These are phyloP conservation scores for Mormyrops attenuatus DNA, from an alignment of 2,797 vertebrate species.

Conservation along the genomic window DNA sequence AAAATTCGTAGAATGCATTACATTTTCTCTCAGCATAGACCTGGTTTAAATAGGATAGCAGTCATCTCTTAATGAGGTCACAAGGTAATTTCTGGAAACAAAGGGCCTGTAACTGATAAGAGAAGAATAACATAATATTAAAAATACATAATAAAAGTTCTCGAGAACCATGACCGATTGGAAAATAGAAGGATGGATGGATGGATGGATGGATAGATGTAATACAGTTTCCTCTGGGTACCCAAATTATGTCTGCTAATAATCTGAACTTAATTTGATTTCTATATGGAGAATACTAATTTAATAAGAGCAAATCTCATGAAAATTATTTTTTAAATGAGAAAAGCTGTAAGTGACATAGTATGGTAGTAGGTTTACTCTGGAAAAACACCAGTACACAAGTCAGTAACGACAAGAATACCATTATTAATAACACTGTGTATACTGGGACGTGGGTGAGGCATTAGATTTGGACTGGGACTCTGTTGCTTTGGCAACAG, in stretches of 20 bases:
- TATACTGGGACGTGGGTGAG: neutral
- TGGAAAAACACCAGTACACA: neutral
- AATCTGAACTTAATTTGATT: neutral
- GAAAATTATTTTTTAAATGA: neutral
- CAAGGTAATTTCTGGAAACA: neutral
- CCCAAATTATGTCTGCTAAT: neutral
- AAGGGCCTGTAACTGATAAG: neutral
- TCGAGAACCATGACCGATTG: neutral
- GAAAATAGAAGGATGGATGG: neutral
- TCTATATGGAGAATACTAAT: neutral
- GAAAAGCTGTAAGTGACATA: neutral
- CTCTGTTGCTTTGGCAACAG: conserved; percentile 37
- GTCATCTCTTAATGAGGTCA: neutral
- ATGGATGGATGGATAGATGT: neutral
- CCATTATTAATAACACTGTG: neutral
- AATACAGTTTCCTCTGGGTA: neutral
- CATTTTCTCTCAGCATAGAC: neutral
- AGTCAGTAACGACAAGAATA: neutral
- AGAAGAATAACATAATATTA: neutral
- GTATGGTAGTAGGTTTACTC: neutral
- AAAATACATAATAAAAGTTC: neutral
- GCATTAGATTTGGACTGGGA: neutral
- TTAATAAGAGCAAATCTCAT: neutral
- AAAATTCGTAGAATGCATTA: neutral
- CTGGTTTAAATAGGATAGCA: neutral